A percentile compares a stretch with the other conserved stretches of the same genome.
phyloP scores from a whole-genome alignment of 2,113 vertebrate species.

The Protobothrops mucrosquamatus region DNA sequence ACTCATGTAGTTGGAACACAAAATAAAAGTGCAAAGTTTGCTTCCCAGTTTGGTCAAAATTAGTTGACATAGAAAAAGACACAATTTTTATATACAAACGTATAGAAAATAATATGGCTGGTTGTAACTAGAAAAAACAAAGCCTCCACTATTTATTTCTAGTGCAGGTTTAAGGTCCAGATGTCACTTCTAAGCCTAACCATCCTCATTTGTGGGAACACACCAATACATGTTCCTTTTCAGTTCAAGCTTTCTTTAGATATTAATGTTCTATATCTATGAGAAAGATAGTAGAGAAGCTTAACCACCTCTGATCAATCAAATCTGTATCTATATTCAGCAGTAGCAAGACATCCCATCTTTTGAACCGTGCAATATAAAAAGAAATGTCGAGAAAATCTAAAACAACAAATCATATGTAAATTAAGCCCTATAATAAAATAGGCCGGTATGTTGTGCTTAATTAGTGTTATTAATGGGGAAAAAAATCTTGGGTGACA shows the following conservation, averaged over 20 bases:
- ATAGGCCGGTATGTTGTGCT: neutral
- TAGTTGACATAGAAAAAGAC: neutral
- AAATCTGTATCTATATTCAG: neutral
- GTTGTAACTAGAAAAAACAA: neutral
- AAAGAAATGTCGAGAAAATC: neutral
- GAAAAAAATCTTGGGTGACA: neutral
- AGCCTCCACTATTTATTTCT: neutral
- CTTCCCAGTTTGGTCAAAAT: neutral
- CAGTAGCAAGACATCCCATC: neutral
- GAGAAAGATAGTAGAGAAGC: neutral
- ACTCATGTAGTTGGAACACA: neutral
- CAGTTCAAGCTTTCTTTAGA: neutral
- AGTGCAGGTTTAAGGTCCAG: neutral
- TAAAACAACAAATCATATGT: neutral
- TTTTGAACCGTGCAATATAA: neutral
- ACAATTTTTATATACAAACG: neutral
- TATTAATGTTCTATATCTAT: neutral
- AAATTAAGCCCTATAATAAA: neutral
- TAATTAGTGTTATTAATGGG: neutral
- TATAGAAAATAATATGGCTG: neutral
- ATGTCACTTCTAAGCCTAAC: neutral
- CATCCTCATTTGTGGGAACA: neutral
- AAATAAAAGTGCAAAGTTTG: neutral
- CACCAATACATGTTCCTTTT: neutral
- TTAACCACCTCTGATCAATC: neutral